Conservation (phyloP, 2,888 invertebrate species). For the Drosophila sordidula region DNA sequence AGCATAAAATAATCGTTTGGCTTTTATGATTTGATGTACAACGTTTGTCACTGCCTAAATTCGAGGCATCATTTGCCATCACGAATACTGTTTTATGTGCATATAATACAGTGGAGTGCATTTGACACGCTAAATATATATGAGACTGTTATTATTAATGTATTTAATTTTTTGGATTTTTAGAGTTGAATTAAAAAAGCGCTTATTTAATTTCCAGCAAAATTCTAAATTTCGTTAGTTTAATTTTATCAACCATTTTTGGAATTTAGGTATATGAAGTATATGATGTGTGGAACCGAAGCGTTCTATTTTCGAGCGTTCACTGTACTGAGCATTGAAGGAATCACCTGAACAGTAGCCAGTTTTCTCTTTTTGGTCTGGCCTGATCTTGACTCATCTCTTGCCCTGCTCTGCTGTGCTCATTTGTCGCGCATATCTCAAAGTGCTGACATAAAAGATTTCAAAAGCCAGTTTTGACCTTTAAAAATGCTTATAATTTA, state of each 20-base stretch:
- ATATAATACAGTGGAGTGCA: neutral
- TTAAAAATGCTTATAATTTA: constrained; percentile 63
- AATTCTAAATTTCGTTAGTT: too few relatives aligned
- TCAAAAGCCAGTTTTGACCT: constrained; percentile 40
- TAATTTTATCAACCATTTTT: too few relatives aligned
- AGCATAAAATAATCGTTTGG: constrained; percentile 72
- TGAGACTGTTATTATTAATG: neutral
- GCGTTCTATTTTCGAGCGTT: too few relatives aligned
- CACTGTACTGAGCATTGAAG: neutral
- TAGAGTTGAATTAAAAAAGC: too few relatives aligned
- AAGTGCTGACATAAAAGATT: constrained; percentile 49
- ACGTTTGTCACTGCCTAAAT: constrained; percentile 42
- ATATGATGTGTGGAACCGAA: too few relatives aligned
- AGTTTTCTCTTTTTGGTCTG: neutral
- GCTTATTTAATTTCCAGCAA: too few relatives aligned
- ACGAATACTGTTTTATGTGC: constrained; percentile 18
- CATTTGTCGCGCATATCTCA: constrained; percentile 61
- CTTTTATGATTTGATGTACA: constrained; percentile 51
- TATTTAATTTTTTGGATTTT: too few relatives aligned
- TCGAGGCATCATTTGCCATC: constrained; percentile 11
- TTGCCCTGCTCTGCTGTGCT: constrained; percentile 18
- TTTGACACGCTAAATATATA: too few relatives aligned
- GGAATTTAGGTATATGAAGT: too few relatives aligned
- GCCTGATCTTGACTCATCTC: constrained; percentile 3
- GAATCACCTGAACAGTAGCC: constrained; percentile 48